These are phyloP conservation scores for Hetaerina titia DNA, from an alignment of 2,888 invertebrate species.

Conservation along the genomic window DNA sequence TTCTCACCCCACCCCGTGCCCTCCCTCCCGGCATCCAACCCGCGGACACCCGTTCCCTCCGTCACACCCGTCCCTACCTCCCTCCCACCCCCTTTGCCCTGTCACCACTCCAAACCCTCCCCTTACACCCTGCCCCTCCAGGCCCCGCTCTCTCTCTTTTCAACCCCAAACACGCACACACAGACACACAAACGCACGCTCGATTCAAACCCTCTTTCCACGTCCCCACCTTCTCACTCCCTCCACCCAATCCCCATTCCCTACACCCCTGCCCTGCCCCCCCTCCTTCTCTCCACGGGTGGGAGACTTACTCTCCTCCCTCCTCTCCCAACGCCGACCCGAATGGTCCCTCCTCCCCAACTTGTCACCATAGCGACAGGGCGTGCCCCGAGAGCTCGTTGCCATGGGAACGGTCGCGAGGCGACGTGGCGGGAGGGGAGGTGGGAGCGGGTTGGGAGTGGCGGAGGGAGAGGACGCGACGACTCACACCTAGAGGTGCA, in stretches of 20 bases:
- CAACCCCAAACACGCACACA: too few species aligned
- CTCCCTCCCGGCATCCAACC: not conserved
- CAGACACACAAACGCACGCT: not conserved
- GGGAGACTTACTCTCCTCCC: not conserved
- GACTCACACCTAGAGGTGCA: conserved; percentile 62
- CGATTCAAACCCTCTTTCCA: not conserved
- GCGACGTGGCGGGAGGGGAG: not conserved
- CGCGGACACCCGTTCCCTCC: not conserved
- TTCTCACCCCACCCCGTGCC: not conserved
- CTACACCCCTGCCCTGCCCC: not conserved
- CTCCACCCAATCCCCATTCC: not conserved
- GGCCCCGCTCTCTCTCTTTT: not conserved
- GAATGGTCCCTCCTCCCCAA: not conserved
- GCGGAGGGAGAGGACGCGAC: conserved; percentile 33
- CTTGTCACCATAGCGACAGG: conserved; percentile 56
- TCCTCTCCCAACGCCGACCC: not conserved
- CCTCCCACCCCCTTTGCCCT: not conserved
- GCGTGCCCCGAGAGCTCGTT: conserved; percentile 63
- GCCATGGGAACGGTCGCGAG: conserved; percentile 52
- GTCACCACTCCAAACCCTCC: not conserved
- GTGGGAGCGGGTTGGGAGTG: not conserved
- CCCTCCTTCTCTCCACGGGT: not conserved
- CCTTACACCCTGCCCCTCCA: not conserved
- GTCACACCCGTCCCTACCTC: not conserved
- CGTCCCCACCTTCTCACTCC: not conserved